phyloP scores from a whole-genome alignment of 2,888 invertebrate genomes.

The Sturmia bella region DNA sequence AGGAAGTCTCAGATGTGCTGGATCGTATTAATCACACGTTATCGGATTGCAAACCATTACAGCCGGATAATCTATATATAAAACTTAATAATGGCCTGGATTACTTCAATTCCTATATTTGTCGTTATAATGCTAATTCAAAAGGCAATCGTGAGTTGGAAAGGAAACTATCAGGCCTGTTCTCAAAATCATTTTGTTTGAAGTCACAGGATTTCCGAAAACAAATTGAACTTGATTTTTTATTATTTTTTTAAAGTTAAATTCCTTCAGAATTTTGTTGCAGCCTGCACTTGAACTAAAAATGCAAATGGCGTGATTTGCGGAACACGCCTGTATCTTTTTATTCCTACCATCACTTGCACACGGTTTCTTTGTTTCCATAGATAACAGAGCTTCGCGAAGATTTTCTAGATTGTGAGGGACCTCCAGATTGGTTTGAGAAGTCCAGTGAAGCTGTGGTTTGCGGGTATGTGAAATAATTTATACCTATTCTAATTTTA shows the following conservation, averaged over 20 bases:
- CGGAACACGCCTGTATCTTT: too few relatives aligned
- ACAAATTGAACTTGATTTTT: too few relatives aligned
- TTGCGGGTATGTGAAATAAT: conserved; percentile 79
- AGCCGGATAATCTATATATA: conserved; percentile 82
- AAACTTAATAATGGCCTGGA: conserved; percentile 82
- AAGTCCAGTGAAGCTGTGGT: conserved; percentile 79
- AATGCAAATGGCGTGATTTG: too few relatives aligned
- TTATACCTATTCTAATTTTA: not conserved
- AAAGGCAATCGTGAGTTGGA: conserved; percentile 63
- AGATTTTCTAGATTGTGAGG: conserved; percentile 83
- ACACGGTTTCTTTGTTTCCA: not conserved
- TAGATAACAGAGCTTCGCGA: conserved; percentile 81
- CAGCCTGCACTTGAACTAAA: too few relatives aligned
- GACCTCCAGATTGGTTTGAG: conserved; percentile 84
- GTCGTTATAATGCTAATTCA: conserved; percentile 73
- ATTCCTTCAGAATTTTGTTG: too few relatives aligned
- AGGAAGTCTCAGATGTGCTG: conserved; percentile 76
- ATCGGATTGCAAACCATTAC: conserved; percentile 79
- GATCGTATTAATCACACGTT: conserved; percentile 80
- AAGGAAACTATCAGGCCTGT: too few relatives aligned
- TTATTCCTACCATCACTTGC: not conserved
- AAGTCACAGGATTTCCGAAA: too few relatives aligned
- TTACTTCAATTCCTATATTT: conserved; percentile 81
- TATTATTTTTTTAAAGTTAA: too few relatives aligned
- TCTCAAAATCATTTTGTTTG: too few relatives aligned